Conservation (phyloP, 2,888 invertebrate species). For the Cenopis cana region DNA sequence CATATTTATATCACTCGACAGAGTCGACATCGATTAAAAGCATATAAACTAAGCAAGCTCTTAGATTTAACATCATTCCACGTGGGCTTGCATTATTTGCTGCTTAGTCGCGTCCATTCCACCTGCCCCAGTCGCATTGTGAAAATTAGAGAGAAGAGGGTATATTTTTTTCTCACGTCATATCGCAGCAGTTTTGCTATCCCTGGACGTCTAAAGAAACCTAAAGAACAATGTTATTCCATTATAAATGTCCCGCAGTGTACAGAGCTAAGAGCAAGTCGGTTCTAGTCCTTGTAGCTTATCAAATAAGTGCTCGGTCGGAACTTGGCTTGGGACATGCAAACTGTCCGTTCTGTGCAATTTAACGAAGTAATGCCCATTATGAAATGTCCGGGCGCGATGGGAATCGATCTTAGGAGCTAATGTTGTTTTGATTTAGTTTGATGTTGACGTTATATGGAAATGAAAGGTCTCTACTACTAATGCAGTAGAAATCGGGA, state of each 20-base stretch:
- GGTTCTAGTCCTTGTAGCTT: slow-evolving; percentile 46
- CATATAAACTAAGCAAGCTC: too few relatives aligned
- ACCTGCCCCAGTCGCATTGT: too few relatives aligned
- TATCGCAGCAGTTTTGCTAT: too few relatives aligned
- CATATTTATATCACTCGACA: too few relatives aligned
- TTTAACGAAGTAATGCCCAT: slow-evolving; percentile 24
- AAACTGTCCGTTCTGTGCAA: slow-evolving; percentile 22
- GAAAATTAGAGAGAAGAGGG: too few relatives aligned
- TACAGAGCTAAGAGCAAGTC: slow-evolving; percentile 38
- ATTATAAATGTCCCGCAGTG: slow-evolving; percentile 17
- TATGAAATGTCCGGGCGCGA: slow-evolving; percentile 14
- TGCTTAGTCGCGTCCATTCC: too few relatives aligned
- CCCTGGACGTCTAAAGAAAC: not conserved
- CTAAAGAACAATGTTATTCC: not conserved
- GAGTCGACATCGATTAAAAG: too few relatives aligned
- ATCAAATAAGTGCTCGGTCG: slow-evolving; percentile 51
- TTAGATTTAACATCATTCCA: too few relatives aligned
- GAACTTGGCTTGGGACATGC: slow-evolving; percentile 18
- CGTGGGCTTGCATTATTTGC: too few relatives aligned
- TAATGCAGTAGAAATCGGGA: too few relatives aligned
- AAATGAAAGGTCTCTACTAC: too few relatives aligned
- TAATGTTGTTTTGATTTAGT: slow-evolving; percentile 20
- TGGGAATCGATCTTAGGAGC: slow-evolving; percentile 23
- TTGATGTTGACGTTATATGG: not conserved
- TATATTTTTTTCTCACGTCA: too few relatives aligned